Base-by-base conservation (phyloP, 35 echinoderm and acorn worm species). In the Acanthaster planci region DNA sequence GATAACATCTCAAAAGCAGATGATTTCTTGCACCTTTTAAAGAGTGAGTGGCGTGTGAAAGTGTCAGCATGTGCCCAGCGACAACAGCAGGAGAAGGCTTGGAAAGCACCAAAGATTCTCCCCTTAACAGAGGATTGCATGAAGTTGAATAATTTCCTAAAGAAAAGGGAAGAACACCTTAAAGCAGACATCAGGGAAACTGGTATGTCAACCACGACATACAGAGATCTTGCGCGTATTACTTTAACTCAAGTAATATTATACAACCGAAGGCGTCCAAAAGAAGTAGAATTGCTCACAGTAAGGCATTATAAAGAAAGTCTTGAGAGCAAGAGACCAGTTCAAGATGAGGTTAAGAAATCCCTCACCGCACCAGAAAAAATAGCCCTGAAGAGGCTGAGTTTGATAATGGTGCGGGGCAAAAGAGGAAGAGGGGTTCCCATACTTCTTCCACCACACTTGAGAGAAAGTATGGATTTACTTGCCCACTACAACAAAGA, bases 41-140 rank as follows among this genome's bases (percentile, higher is more conserved):
- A 86, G 23, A 60, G 53, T 22, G 77, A 91, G 2, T 86, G 83
- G 77, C 42, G 52, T 17, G 59, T 27, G 1, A 6, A 79, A 37
- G 89, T 91, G 1, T 86, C 89, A 3, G 83, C 89, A 30, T 85
- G 82, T 78, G 89, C 83, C 3, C 53, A 39, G 12, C 16, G 82
- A 7, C 83, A 91, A 31, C 39, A 82, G 12, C 81, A 91, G 21
- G 82, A 91, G 21, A 22, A 15, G 17, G 68, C n/a, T n/a, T 91
- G 88, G 82, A 15, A 57, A 8, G 56, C 44, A 10, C 88, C 88
- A 51, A 19, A 86, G 38, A 82, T 91, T 14, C 38, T 91, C 9
- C 82, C 76, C 1, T 77, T 91, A 10, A 91, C 89, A 29, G 89
- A 91, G 30, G 89, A 91, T 19, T 91, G 89, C 34, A 38, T 91